A percentile compares a stretch with the other conserved stretches of the same genome.
phyloP scores from a whole-genome alignment of 2,888 invertebrate species.

The Catonia carolina region DNA sequence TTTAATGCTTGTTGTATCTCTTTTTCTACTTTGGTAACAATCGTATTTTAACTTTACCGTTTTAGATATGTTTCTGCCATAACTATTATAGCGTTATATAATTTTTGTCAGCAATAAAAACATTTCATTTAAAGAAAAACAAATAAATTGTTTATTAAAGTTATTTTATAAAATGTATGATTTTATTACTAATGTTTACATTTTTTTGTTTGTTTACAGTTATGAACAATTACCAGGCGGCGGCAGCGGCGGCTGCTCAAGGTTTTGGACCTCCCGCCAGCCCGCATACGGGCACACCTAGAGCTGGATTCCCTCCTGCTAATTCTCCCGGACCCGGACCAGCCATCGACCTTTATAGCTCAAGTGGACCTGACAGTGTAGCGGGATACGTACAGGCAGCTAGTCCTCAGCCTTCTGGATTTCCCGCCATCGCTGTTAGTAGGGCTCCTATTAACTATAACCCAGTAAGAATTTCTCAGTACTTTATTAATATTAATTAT shows the following conservation, averaged over 20 bases:
- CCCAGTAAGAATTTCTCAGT: no score
- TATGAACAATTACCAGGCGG: constrained; percentile 92
- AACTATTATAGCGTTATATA: no score
- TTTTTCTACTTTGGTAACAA: background rate
- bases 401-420: constrained; percentile 93
- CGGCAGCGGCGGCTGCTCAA: constrained; percentile 61
- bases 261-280: constrained; percentile 77
- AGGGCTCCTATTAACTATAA: constrained; percentile 89
- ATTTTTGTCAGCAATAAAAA: no score
- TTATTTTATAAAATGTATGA: no score
- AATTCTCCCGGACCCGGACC: constrained; percentile 80
- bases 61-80: no score
- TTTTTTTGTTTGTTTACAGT: no score
- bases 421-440: constrained; percentile 89
- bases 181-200: no score
- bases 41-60: no score
- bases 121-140: no score
- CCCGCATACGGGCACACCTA: constrained; percentile 61
- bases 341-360: constrained; percentile 88
- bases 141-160: no score
- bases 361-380: constrained; percentile 75
- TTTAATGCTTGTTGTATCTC: background rate
- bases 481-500: no score
- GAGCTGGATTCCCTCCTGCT: constrained; percentile 76
- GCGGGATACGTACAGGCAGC: constrained; percentile 87